These are phyloP conservation scores for Caenorhabditis wallacei DNA, from an alignment of 2,888 invertebrate genomes.

Conservation along the genomic window DNA sequence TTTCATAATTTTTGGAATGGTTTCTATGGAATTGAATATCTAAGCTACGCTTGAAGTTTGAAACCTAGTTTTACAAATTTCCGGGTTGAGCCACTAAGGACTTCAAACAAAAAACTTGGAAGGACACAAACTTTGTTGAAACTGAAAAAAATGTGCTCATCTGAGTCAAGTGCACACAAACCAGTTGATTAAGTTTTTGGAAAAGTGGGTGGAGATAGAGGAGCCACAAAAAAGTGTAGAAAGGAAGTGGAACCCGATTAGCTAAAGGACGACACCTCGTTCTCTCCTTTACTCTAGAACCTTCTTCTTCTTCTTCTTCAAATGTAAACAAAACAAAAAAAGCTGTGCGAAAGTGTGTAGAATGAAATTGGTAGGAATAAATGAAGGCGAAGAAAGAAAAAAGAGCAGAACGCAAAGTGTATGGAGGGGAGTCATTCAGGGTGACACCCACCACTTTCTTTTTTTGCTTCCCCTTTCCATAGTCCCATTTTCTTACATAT, in stretches of 20 bases:
- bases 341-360: neutral
- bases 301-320: constrained; percentile 8
- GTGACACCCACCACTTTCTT: constrained; percentile 28
- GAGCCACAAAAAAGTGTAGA: constrained; percentile 14
- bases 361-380: constrained; percentile 28
- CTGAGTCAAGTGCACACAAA: constrained; percentile 30
- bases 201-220: constrained; percentile 18
- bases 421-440: constrained; percentile 49
- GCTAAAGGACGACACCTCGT: constrained; percentile 44
- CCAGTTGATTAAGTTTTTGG: constrained; percentile 62
- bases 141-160: constrained; percentile 29
- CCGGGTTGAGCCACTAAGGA: neutral
- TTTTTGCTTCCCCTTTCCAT: neutral
- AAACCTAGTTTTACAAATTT: constrained; percentile 8
- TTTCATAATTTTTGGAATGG: neutral
- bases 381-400: constrained; percentile 7
- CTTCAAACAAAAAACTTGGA: neutral
- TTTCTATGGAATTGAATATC: neutral
- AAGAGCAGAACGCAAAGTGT: constrained; percentile 33
- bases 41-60: no score
- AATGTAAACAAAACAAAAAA: constrained; percentile 40
- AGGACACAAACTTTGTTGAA: constrained; percentile 7
- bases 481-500: constrained; percentile 34
- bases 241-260: constrained; percentile 39
- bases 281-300: constrained; percentile 24